Evolutionary conservation across 2,113 vertebrate genomes (phyloP).

Genomic region (Brachirus orientalis): DNA sequence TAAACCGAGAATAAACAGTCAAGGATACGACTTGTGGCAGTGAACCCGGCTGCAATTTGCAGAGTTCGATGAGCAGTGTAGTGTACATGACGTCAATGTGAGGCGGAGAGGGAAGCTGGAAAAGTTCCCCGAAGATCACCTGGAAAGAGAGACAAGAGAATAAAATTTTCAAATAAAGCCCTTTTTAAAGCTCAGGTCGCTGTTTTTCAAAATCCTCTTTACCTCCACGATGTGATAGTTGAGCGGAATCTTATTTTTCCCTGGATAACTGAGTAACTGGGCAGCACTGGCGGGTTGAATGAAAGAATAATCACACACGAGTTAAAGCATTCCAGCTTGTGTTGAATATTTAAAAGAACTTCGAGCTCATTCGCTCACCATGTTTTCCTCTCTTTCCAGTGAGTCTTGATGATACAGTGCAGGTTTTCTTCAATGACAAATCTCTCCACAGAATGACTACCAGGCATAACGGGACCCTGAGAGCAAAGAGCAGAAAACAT

Average conservation of each 20-base stretch:
- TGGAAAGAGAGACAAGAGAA: slow-evolving; percentile 45
- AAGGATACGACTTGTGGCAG: slow-evolving; percentile 99
- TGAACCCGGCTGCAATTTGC: slow-evolving; percentile 97
- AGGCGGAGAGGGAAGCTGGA: slow-evolving; percentile 90
- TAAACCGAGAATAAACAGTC: background rate
- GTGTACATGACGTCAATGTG: slow-evolving; percentile 98
- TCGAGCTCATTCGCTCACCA: too few species aligned
- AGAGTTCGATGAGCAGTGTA: slow-evolving; percentile 96
- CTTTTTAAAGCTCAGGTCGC: background rate
- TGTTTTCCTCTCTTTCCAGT: slow-evolving; percentile 96
- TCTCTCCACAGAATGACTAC: slow-evolving; percentile 96
- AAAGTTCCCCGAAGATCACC: slow-evolving; percentile 96
- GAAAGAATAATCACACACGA: background rate
- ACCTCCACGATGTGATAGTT: slow-evolving; percentile 99
- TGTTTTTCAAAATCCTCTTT: background rate
- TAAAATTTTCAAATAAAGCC: rapidly evolving
- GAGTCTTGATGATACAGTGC: slow-evolving; percentile 95
- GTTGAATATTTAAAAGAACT: too few species aligned
- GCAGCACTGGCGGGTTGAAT: slow-evolving; percentile 86
- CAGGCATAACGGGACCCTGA: slow-evolving; percentile 98
- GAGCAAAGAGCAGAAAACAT: background rate
- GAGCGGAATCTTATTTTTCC: slow-evolving; percentile 97
- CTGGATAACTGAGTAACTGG: slow-evolving; percentile 95
- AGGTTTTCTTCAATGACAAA: slow-evolving; percentile 98
- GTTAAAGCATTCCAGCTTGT: background rate